These are phyloP conservation scores for Drosophila kambysellisi DNA, from an alignment of 2,888 invertebrate species.

Conservation along the genomic window DNA sequence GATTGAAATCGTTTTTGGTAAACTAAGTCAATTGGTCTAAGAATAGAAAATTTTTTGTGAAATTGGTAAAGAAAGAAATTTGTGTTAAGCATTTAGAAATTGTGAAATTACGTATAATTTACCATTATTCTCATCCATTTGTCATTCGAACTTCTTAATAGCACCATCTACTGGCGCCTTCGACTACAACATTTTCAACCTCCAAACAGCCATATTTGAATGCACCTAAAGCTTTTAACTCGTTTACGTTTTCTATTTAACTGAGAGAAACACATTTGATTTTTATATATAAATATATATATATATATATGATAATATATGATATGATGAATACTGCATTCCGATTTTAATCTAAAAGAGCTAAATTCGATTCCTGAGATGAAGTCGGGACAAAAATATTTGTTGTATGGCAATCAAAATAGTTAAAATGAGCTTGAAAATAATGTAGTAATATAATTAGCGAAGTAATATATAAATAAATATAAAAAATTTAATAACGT, in stretches of 20 bases:
- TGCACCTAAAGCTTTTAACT: neutral
- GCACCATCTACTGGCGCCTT: neutral
- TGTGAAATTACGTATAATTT: neutral
- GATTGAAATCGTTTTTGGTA: conserved; percentile 1
- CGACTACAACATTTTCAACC: neutral
- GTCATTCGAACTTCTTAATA: neutral
- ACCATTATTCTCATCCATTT: neutral
- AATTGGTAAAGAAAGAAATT: neutral
- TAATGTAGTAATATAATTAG: too few relatives aligned
- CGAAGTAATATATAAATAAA: too few relatives aligned
- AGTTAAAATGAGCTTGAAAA: neutral
- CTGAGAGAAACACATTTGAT: neutral
- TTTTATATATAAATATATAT: neutral
- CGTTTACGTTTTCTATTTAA: neutral
- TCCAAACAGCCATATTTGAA: neutral
- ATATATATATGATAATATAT: neutral
- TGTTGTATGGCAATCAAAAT: neutral
- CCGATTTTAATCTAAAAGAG: neutral
- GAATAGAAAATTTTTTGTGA: neutral
- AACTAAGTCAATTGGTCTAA: conserved; percentile 4
- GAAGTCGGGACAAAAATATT: neutral
- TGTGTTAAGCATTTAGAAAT: neutral
- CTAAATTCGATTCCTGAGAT: neutral
- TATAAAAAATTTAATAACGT: neutral
- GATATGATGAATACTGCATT: neutral